Conservation (phyloP, 2,888 invertebrate genomes). For the Melanostoma scalare region DNA sequence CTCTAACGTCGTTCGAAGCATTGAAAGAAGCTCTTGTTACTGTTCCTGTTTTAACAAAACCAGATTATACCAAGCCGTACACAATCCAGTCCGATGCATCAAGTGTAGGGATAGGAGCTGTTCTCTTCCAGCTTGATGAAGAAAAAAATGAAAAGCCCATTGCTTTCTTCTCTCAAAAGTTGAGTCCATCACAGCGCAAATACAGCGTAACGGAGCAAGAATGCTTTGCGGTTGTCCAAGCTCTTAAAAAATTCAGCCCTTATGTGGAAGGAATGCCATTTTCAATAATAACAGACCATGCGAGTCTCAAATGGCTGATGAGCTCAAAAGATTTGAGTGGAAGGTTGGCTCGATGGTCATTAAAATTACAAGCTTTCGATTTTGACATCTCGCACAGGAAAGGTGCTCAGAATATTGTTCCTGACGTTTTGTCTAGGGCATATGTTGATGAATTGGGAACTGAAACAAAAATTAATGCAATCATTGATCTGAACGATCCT, state of each 20-base stretch:
- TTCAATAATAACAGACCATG: conserved; percentile 52
- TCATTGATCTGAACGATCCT: background rate
- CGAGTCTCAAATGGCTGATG: conserved; percentile 62
- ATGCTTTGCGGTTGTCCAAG: conserved; percentile 15
- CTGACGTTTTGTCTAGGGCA: conserved; percentile 73
- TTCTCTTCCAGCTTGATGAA: conserved; percentile 27
- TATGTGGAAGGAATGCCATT: conserved; percentile 57
- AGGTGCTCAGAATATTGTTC: conserved; percentile 72
- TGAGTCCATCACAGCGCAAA: background rate
- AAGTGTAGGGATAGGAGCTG: conserved; percentile 1
- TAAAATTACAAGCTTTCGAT: conserved; percentile 74
- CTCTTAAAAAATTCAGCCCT: conserved; percentile 46
- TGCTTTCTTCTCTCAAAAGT: conserved; percentile 25
- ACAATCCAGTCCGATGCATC: conserved; percentile 30
- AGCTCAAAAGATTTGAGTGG: conserved; percentile 58
- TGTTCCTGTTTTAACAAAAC: background rate
- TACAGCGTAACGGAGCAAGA: background rate
- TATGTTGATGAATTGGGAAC: conserved; percentile 17
- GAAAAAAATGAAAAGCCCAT: conserved; percentile 20
- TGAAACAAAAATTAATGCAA: background rate
- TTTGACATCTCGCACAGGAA: conserved; percentile 72
- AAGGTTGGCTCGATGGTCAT: conserved; percentile 74
- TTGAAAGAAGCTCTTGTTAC: background rate
- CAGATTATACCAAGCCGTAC: conserved; percentile 11
- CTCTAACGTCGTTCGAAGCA: background rate